Conservation (phyloP, 2,888 invertebrate genomes). For the Timema podura region DNA sequence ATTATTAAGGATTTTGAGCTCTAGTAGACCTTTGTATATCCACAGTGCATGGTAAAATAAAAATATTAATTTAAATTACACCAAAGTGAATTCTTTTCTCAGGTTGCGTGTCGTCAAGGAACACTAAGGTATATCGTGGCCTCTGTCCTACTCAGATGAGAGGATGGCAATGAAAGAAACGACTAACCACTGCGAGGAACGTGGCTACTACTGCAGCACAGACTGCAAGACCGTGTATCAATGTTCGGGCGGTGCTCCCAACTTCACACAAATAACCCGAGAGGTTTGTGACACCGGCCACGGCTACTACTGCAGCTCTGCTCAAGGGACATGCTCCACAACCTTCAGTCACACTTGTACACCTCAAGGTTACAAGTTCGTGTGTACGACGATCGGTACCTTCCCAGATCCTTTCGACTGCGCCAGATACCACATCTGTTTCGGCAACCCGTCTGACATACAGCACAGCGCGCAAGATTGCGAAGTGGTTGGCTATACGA, state of each 20-base stretch:
- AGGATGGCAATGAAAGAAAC: too few relatives aligned
- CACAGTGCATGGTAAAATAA: too few relatives aligned
- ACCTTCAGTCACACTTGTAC: constrained; percentile 1
- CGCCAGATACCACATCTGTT: constrained; percentile 12
- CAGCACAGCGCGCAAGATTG: background rate
- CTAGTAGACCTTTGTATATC: too few relatives aligned
- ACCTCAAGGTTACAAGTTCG: constrained; percentile 12
- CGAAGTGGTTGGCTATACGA: constrained; percentile 8
- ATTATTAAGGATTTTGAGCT: too few relatives aligned
- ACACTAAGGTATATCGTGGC: too few relatives aligned
- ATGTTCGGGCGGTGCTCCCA: background rate
- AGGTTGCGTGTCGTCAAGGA: too few relatives aligned
- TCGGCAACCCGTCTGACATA: background rate
- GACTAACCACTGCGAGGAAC: background rate
- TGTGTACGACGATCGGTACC: constrained; percentile 1
- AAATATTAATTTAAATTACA: too few relatives aligned
- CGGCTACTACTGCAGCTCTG: constrained; percentile 8
- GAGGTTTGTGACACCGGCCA: background rate
- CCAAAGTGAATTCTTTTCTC: too few relatives aligned
- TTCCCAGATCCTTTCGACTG: constrained; percentile 19
- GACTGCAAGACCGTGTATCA: constrained; percentile 5
- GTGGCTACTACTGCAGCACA: constrained; percentile 2
- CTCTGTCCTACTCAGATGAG: too few relatives aligned
- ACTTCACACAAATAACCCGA: background rate
- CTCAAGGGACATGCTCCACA: constrained; percentile 2